A percentile compares a stretch with the other conserved stretches of the same genome.
Evolutionary conservation across 37 sponge, comb jelly and placozoan species (phyloP).

Genomic region (Eunapius fragilis): DNA sequence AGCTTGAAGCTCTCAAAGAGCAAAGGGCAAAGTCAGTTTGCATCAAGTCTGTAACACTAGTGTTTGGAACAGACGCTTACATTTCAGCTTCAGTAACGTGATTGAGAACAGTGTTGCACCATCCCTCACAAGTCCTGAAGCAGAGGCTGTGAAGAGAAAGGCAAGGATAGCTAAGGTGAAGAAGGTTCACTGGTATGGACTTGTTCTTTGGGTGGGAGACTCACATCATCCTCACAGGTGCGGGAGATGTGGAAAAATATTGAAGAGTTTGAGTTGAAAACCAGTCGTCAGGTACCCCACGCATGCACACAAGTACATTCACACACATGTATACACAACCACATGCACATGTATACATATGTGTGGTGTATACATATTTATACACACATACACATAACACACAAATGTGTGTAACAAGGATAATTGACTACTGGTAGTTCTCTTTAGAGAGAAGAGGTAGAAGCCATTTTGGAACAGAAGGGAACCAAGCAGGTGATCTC

Average conservation of each 20-base stretch:
- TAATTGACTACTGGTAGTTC: background rate
- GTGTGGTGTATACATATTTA: too few species aligned
- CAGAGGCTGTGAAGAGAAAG: slow-evolving; percentile 23
- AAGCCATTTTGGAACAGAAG: slow-evolving; percentile 41
- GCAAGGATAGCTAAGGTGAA: slow-evolving; percentile 28
- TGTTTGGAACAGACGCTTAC: too few species aligned
- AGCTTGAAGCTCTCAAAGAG: slow-evolving; percentile 12
- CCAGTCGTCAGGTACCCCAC: background rate
- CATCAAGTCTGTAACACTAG: too few species aligned
- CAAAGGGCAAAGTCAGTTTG: slow-evolving; percentile 18
- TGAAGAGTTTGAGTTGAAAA: slow-evolving; percentile 20
- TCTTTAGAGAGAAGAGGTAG: slow-evolving; percentile 48
- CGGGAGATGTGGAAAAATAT: slow-evolving; percentile 32
- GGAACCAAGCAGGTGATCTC: slow-evolving; percentile 22
- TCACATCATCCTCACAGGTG: background rate
- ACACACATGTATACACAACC: background rate
- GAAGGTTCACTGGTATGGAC: too few species aligned
- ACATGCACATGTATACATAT: background rate
- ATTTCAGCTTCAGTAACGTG: background rate
- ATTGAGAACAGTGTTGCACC: background rate
- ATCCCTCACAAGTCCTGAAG: background rate
- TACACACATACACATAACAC: background rate
- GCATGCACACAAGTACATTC: background rate
- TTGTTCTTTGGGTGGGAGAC: background rate
- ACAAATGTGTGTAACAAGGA: too few species aligned